phyloP scores from a whole-genome alignment of 2,888 invertebrate species.

The Eumerus sabulonum region DNA sequence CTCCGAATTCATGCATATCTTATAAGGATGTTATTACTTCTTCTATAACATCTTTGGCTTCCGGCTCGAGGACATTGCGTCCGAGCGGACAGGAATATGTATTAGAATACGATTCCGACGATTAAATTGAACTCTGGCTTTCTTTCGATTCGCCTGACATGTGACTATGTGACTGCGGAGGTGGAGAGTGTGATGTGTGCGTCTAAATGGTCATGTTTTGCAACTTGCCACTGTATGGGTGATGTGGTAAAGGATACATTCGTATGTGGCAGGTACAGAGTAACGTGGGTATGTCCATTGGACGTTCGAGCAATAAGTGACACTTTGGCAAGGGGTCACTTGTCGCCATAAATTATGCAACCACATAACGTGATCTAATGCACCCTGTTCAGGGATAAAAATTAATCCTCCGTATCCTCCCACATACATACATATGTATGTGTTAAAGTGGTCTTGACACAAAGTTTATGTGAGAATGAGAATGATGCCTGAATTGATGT shows the following conservation, averaged over 20 bases:
- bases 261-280: slow-evolving; percentile 23
- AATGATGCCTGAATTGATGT: slow-evolving; percentile 63
- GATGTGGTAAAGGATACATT: slow-evolving; percentile 4
- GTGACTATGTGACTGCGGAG: slow-evolving; percentile 50
- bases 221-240: slow-evolving; percentile 19
- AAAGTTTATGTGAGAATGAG: slow-evolving; percentile 59
- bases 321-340: slow-evolving; percentile 66
- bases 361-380: slow-evolving; percentile 69
- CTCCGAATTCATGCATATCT: slow-evolving; percentile 56
- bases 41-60: slow-evolving; percentile 30
- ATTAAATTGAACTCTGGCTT: slow-evolving; percentile 64
- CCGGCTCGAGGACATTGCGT: background rate
- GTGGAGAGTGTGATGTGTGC: slow-evolving; percentile 22
- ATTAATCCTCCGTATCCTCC: slow-evolving; percentile 64
- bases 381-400: slow-evolving; percentile 68
- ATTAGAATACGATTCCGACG: slow-evolving; percentile 52
- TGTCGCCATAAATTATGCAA: slow-evolving; percentile 69
- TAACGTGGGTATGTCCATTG: background rate
- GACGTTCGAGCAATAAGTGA: slow-evolving; percentile 52
- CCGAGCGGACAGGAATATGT: background rate
- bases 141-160: slow-evolving; percentile 62
- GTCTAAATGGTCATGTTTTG: slow-evolving; percentile 55
- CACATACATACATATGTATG: background rate
- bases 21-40: slow-evolving; percentile 32
- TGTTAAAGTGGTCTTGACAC: slow-evolving; percentile 15